phyloP scores from a whole-genome alignment of 2,888 invertebrate genomes.

The Hirudinaria manillensis region DNA sequence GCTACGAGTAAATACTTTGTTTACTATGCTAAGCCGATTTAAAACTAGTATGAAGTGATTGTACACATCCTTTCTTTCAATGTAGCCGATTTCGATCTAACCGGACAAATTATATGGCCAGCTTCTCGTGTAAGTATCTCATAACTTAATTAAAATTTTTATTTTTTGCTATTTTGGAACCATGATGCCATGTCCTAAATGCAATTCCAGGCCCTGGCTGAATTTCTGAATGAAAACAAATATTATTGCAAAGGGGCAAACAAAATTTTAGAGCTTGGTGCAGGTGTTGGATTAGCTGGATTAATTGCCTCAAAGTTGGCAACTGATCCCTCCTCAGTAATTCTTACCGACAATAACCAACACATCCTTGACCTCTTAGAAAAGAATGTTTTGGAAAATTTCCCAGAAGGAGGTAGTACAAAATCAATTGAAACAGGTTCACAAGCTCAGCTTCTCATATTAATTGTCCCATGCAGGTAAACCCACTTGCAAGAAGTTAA shows the following conservation, averaged over 20 bases:
- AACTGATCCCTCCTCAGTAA: constrained; percentile 12
- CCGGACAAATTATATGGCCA: constrained; percentile 36
- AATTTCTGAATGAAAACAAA: constrained; percentile 19
- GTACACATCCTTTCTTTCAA: background rate
- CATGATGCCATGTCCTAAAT: background rate
- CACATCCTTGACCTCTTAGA: constrained; percentile 31
- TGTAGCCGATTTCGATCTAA: constrained; percentile 35
- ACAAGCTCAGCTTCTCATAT: background rate
- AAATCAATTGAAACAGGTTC: background rate
- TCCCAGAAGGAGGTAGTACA: background rate
- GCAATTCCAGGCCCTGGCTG: constrained; percentile 26
- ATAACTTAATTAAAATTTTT: background rate
- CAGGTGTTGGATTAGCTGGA: constrained; percentile 32
- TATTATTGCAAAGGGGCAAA: background rate
- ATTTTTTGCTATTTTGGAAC: background rate
- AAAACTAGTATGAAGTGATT: background rate
- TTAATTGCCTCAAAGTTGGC: constrained; percentile 31
- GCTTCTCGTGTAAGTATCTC: constrained; percentile 29
- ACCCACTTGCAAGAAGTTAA: constrained; percentile 29
- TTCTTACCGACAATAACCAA: constrained; percentile 33
- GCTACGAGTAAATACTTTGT: constrained; percentile 31
- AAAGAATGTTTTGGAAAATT: constrained; percentile 31
- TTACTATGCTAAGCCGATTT: background rate
- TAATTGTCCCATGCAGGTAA: constrained; percentile 2
- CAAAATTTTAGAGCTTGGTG: constrained; percentile 31